These are phyloP conservation scores for Tinamus guttatus DNA, from an alignment of 2,113 vertebrate genomes.

Conservation along the genomic window DNA sequence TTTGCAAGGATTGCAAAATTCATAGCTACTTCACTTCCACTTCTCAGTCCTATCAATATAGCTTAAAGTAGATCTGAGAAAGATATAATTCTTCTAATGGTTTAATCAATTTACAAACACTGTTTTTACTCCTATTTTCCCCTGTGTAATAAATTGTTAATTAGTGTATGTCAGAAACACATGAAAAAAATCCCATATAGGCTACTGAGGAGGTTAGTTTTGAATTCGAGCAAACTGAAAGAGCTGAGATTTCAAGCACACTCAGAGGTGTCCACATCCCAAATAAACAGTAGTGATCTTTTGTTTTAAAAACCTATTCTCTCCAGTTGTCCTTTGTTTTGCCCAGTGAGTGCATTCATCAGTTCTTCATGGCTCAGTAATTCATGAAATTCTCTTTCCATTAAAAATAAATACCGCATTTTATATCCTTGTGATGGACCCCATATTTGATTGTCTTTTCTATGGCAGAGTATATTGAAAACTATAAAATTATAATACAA, in stretches of 20 bases:
- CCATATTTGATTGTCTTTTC: constrained; percentile 74
- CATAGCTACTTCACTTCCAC: constrained; percentile 1
- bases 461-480: constrained; percentile 58
- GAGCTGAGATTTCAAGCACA: neutral
- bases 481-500: constrained; percentile 82
- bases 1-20: neutral
- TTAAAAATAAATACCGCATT: constrained; percentile 84
- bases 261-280: neutral
- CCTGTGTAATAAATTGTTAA: constrained; percentile 59
- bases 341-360: constrained; percentile 18
- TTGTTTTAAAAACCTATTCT: neutral
- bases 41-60: constrained; percentile 13
- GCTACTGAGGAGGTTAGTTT: neutral
- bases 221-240: neutral
- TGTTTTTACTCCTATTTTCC: constrained; percentile 49
- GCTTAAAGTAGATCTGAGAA: constrained; percentile 41
- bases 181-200: neutral
- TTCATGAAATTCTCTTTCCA: constrained; percentile 79
- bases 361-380: constrained; percentile 71
- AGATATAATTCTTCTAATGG: constrained; percentile 42
- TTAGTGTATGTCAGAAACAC: neutral
- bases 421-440: constrained; percentile 76
- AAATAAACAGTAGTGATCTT: neutral
- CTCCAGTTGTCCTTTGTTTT: constrained; percentile 40
- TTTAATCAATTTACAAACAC: constrained; percentile 46